These are phyloP conservation scores for Scleropages formosus DNA, from an alignment of 2,797 vertebrate species.

Conservation along the genomic window DNA sequence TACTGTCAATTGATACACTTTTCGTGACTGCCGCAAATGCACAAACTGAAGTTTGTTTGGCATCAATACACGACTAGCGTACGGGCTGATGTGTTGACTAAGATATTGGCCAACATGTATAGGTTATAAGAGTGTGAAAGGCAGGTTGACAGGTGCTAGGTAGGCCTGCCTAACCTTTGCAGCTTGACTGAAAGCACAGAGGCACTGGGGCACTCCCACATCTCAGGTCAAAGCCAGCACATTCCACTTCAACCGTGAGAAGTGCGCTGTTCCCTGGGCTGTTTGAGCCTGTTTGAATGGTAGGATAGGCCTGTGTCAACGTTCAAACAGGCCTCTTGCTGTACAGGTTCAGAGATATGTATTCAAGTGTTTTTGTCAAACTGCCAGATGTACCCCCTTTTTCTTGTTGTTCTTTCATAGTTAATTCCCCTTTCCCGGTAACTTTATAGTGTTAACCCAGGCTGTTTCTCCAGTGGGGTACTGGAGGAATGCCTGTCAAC, in stretches of 20 bases:
- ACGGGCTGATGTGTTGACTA: too few relatives aligned
- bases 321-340: not conserved
- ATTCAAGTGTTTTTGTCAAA: conserved; percentile 10
- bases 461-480: too few relatives aligned
- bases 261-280: not conserved
- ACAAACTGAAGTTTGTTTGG: too few relatives aligned
- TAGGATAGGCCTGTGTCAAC: not conserved
- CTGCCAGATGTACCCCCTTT: not conserved
- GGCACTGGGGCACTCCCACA: not conserved
- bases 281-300: not conserved
- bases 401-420: conserved; percentile 7
- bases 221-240: not conserved
- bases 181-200: conserved; percentile 3
- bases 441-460: not conserved
- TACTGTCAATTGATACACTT: not conserved
- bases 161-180: conserved; percentile 6
- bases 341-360: conserved; percentile 4
- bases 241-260: conserved; percentile 10
- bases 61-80: too few relatives aligned
- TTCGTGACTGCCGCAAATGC: not conserved
- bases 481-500: too few relatives aligned
- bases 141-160: not conserved
- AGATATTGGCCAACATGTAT: too few relatives aligned
- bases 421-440: conserved; percentile 13
- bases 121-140: too few relatives aligned